Conservation (phyloP, 2,113 vertebrate species). For the Fregetta grallaria region DNA sequence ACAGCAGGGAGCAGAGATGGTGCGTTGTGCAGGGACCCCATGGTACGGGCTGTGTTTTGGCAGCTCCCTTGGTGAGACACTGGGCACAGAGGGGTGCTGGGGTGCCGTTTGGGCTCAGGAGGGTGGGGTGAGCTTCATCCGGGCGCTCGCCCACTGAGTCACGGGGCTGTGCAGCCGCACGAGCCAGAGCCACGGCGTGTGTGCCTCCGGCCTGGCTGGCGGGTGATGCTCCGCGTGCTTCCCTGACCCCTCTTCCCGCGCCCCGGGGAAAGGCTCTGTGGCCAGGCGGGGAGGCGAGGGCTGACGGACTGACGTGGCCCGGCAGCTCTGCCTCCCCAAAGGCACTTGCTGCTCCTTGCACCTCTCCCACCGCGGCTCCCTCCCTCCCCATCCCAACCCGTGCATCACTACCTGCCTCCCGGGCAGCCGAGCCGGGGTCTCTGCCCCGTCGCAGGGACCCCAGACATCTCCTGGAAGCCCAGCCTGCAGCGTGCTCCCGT, state of each 20-base stretch:
- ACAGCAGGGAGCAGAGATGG: neutral
- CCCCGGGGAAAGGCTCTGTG: neutral
- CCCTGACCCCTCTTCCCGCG: neutral
- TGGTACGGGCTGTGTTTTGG: rapidly evolving
- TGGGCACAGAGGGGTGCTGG: neutral
- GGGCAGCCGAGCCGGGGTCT: neutral
- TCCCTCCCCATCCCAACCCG: neutral
- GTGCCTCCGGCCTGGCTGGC: neutral
- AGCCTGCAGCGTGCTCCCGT: neutral
- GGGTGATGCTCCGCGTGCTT: neutral
- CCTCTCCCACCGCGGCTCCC: neutral
- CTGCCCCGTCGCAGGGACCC: neutral
- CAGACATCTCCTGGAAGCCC: neutral
- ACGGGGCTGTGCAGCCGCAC: neutral
- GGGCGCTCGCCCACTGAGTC: neutral
- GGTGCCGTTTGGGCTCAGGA: neutral
- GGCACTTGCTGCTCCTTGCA: neutral
- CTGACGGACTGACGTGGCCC: neutral
- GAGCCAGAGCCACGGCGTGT: neutral
- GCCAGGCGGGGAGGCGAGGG: neutral
- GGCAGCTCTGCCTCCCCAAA: neutral
- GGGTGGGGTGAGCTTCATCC: neutral
- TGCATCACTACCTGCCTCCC: rapidly evolving
- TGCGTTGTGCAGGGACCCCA: rapidly evolving
- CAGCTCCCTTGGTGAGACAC: rapidly evolving